Evolutionary conservation across 2,797 vertebrate species (phyloP).

Genomic region (Anguilla pacifica): DNA sequence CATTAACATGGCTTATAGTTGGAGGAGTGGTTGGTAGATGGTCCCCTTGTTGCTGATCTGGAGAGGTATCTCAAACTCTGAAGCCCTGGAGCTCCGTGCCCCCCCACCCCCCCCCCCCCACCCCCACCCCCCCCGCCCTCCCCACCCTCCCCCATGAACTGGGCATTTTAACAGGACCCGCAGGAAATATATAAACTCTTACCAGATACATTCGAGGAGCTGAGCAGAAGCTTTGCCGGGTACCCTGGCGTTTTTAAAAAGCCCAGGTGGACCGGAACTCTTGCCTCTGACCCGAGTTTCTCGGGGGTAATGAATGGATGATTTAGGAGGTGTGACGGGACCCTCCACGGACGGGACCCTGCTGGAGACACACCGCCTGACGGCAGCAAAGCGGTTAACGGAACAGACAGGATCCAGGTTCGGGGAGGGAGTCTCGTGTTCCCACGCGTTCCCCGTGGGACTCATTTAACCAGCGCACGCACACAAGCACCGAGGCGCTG

Average conservation of each 20-base stretch:
- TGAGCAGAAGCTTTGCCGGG: conserved; percentile 69
- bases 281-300: neutral
- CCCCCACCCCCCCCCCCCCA: conserved; percentile 23
- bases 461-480: conserved; percentile 60
- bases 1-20: conserved; percentile 43
- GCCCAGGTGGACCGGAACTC: conserved; percentile 21
- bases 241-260: conserved; percentile 59
- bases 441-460: conserved; percentile 51
- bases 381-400: neutral
- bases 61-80: neutral
- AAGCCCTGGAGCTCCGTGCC: conserved; percentile 9
- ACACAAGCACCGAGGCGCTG: conserved; percentile 41
- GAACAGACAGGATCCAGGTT: conserved; percentile 46
- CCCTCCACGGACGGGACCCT: neutral
- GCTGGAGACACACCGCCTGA: neutral
- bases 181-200: conserved; percentile 63
- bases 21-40: neutral
- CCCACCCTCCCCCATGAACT: conserved; percentile 19
- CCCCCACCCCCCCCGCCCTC: conserved; percentile 14
- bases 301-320: neutral
- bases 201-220: conserved; percentile 63
- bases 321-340: neutral
- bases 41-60: neutral
- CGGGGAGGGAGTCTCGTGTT: conserved; percentile 40
- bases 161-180: conserved; percentile 21